These are phyloP conservation scores for Genyomyrus donnyi DNA, from an alignment of 2,113 vertebrate genomes.

Conservation along the genomic window DNA sequence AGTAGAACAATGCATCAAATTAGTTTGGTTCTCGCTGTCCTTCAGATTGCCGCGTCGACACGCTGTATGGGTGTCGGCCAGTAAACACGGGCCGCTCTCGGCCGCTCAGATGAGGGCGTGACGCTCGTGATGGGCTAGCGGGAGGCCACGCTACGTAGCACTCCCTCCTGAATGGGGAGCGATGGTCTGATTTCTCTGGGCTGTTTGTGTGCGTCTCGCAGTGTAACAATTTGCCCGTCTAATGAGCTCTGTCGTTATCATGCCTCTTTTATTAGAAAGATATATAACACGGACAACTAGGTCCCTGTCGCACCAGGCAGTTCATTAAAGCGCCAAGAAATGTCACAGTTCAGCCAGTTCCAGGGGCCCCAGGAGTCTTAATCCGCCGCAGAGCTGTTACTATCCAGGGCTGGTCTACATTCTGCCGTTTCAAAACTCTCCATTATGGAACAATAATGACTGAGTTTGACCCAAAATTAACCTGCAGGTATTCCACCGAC, in stretches of 20 bases:
- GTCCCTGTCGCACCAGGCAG: not conserved
- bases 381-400: not conserved
- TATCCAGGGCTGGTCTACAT: not conserved
- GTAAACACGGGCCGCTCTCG: not conserved
- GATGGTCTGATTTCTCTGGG: not conserved
- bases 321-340: conserved; percentile 8
- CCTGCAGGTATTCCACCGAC: not conserved
- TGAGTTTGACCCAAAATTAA: conserved; percentile 1
- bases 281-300: not conserved
- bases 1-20: not conserved
- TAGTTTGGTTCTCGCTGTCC: not conserved
- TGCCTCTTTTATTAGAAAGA: not conserved
- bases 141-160: fast-evolving
- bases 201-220: not conserved
- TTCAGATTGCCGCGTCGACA: not conserved
- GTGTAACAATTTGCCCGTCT: conserved; percentile 9
- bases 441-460: not conserved
- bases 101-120: not conserved
- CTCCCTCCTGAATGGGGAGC: not conserved
- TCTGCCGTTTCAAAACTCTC: not conserved
- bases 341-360: conserved; percentile 5
- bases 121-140: too few relatives aligned
- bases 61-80: not conserved
- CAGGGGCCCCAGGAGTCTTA: not conserved
- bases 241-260: not conserved